Conservation (phyloP, 2,888 invertebrate genomes). For the Sacculina carcini region DNA sequence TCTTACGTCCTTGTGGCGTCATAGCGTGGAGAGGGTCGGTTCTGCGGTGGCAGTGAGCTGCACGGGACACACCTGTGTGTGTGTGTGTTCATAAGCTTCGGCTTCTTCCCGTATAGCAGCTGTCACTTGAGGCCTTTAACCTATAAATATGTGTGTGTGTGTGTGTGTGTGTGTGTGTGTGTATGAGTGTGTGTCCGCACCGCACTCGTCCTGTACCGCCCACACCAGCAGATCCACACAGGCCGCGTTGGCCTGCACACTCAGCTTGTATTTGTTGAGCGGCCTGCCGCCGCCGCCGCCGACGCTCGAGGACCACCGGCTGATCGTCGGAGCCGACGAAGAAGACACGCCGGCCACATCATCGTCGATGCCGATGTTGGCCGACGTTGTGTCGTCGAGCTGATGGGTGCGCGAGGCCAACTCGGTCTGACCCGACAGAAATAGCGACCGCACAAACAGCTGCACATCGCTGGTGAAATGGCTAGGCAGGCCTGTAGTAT, state of each 20-base stretch:
- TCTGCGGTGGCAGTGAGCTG: too few species aligned
- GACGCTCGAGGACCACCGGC: too few species aligned
- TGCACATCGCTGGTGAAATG: conserved; percentile 80
- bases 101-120: too few species aligned
- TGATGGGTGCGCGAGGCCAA: conserved; percentile 60
- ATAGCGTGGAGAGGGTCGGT: too few species aligned
- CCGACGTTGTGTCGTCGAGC: conserved; percentile 12
- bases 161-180: too few species aligned
- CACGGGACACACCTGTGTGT: too few species aligned
- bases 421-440: conserved; percentile 75
- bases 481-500: conserved; percentile 39
- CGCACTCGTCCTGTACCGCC: conserved; percentile 90
- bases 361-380: conserved; percentile 1
- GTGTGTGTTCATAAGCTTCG: too few species aligned
- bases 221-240: conserved; percentile 92
- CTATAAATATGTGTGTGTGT: too few species aligned
- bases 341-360: background rate
- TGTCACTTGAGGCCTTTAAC: too few species aligned
- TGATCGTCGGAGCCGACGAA: background rate
- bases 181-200: conserved; percentile 31
- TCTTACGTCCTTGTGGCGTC: too few species aligned
- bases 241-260: conserved; percentile 87
- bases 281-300: too few species aligned
- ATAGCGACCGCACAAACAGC: conserved; percentile 65
- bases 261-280: conserved; percentile 72